Conservation (phyloP, 2,888 invertebrate species). For the Calliopum simillimum region DNA sequence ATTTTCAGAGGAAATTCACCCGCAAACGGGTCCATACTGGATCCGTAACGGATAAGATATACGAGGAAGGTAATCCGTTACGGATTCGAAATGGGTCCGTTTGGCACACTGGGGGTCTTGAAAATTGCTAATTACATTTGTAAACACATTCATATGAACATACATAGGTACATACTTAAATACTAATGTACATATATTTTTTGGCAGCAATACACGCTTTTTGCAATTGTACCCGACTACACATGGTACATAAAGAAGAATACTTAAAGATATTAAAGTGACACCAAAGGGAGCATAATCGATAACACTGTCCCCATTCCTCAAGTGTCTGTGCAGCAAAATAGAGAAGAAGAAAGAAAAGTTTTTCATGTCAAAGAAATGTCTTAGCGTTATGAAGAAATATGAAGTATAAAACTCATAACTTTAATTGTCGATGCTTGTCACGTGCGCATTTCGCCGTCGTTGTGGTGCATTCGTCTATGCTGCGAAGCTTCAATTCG, state of each 20-base stretch:
- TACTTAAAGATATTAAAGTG: neutral
- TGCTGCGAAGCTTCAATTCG: constrained; percentile 20
- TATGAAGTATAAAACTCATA: constrained; percentile 39
- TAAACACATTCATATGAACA: no score
- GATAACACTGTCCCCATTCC: constrained; percentile 22
- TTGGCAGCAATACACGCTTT: neutral
- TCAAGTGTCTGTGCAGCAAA: constrained; percentile 11
- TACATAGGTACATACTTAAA: no score
- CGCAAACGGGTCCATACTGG: no score
- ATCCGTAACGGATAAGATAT: no score
- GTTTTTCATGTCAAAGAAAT: constrained; percentile 22
- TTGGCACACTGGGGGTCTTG: no score
- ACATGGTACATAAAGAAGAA: neutral
- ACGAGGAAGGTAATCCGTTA: no score
- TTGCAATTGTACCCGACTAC: neutral
- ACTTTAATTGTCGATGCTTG: constrained; percentile 61
- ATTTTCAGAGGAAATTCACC: no score
- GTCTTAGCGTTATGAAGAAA: constrained; percentile 20
- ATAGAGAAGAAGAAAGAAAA: constrained; percentile 27
- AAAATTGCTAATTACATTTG: no score
- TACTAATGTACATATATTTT: no score
- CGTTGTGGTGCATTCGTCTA: constrained; percentile 21
- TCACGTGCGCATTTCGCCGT: constrained; percentile 53
- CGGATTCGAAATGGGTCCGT: no score
- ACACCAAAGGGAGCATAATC: constrained; percentile 14